Evolutionary conservation across 2,888 invertebrate genomes (phyloP).

Genomic region (Papilio gigon): DNA sequence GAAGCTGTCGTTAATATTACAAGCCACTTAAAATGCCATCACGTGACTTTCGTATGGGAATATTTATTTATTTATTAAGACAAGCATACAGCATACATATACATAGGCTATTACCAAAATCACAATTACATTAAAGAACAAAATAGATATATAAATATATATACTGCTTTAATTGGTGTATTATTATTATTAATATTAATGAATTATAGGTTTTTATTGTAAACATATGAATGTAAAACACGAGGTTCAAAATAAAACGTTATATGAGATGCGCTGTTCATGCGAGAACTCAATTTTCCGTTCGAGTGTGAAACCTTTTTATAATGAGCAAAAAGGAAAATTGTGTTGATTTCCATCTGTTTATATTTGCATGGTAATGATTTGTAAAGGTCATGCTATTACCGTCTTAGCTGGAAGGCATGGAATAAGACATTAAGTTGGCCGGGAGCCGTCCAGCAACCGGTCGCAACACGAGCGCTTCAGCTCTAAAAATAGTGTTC

Average conservation of each 20-base stretch:
- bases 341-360: constrained; percentile 5
- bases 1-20: constrained; percentile 52
- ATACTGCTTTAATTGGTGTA: too few species aligned
- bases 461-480: constrained; percentile 48
- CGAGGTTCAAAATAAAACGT: neutral
- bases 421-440: constrained; percentile 52
- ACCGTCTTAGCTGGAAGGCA: constrained; percentile 22
- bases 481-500: constrained; percentile 45
- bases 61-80: too few species aligned
- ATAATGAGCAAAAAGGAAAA: neutral
- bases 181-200: too few species aligned
- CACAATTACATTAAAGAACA: too few species aligned
- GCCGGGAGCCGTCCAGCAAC: constrained; percentile 44
- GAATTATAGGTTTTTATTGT: constrained; percentile 2
- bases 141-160: too few species aligned
- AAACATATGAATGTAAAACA: neutral
- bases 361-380: constrained; percentile 41
- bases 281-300: neutral
- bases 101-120: too few species aligned
- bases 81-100: too few species aligned
- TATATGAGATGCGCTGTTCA: too few species aligned
- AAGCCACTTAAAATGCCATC: constrained; percentile 49
- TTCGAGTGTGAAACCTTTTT: neutral
- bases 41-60: constrained; percentile 47
- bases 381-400: constrained; percentile 41